Evolutionary conservation across 2,797 vertebrate genomes (phyloP), one percentile per base, ranked within the genome.

Genomic region (Orestias chungarensis): DNA sequence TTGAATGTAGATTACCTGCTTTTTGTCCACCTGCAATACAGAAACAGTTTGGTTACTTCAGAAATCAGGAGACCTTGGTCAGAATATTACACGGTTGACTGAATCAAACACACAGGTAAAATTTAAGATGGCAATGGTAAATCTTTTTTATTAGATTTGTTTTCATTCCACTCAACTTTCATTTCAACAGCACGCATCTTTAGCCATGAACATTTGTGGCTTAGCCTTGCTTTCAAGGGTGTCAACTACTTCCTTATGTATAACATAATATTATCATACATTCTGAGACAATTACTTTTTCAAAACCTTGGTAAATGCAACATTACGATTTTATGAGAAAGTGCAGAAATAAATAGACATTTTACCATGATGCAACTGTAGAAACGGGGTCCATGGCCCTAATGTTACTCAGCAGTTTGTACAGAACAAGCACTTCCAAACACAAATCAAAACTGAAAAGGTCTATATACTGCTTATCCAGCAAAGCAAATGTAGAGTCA

Each of bases 1-100:
- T 65, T 97, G 97, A 64, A 96, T 86, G 77, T 96, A 98, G 1
- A 94, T 38, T 33, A 98, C 90, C 79, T 94, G 82, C 78, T 90
- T 93, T 77, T 94, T 91, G 91, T 95, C 89, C 50, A 98, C 92
- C 96, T 98, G 83, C 46, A 54, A 55, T 23, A 54, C 42, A 86
- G n/a, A 87, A 82, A 88, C 50, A 75, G 27, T 64, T 78, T 2
- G 75, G 29, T 59, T 43, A 55, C 43, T 79, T 59, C 72, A 44
- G 1, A 18, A 66, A 20, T 59, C 43, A 62, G 79, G 69, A 69
- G 23, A 6, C 18, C 29, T 8, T 14, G 27, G 50, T 27, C 54
- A 54, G 11, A 14, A 12, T 27, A 29, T 29, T 27, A 49, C 66
- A 70, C 35, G 3, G 18, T 31, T 44, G 15, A 78, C n/a, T 59